Conservation (phyloP, 2,888 invertebrate genomes). For the Xylota sylvarum region DNA sequence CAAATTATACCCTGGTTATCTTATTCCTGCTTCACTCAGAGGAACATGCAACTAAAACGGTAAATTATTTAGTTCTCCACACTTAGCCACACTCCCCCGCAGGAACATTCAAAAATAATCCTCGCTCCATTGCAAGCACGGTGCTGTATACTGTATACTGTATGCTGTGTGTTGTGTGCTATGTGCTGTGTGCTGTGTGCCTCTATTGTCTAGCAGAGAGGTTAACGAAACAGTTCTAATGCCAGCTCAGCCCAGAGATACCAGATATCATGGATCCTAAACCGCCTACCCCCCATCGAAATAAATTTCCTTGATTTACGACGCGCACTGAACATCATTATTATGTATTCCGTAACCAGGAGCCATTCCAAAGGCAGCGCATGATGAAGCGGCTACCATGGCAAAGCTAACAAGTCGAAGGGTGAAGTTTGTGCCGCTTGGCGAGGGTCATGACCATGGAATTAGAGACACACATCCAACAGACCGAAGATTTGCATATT, state of each 20-base stretch:
- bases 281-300: slow-evolving; percentile 45
- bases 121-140: slow-evolving; percentile 52
- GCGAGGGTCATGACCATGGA: slow-evolving; percentile 73
- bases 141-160: too few relatives aligned
- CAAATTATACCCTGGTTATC: slow-evolving; percentile 67
- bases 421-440: slow-evolving; percentile 61
- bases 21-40: slow-evolving; percentile 24
- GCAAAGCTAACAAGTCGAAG: slow-evolving; percentile 58
- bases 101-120: slow-evolving; percentile 60
- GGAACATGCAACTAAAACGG: slow-evolving; percentile 69
- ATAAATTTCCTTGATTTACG: slow-evolving; percentile 76
- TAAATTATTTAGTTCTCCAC: slow-evolving; percentile 74
- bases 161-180: not conserved
- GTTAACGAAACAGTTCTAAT: slow-evolving; percentile 61
- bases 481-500: slow-evolving; percentile 70
- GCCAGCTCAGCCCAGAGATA: slow-evolving; percentile 69
- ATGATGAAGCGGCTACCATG: slow-evolving; percentile 53
- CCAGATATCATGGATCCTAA: slow-evolving; percentile 52
- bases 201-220: slow-evolving; percentile 55
- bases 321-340: slow-evolving; percentile 73
- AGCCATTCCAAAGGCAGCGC: slow-evolving; percentile 36
- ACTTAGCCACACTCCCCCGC: slow-evolving; percentile 49
- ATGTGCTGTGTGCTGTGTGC: not conserved
- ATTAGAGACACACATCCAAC: slow-evolving; percentile 68
- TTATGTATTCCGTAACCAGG: slow-evolving; percentile 64